phyloP scores from a whole-genome alignment of 2,797 vertebrate species.

The Sebastes paucispinis region DNA sequence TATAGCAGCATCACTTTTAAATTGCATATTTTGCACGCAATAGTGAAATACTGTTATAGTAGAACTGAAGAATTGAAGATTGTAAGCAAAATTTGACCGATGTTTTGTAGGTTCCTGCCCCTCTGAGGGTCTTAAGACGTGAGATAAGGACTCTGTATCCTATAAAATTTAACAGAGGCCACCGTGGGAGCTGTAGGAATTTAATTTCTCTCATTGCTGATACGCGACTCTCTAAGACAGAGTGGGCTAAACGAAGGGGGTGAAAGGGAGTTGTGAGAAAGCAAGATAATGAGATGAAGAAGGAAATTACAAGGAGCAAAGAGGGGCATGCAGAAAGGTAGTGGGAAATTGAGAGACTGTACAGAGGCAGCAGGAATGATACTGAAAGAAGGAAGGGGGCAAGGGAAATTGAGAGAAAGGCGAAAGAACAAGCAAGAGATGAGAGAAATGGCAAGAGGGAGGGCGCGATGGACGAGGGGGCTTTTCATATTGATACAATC shows the following conservation, averaged over 20 bases:
- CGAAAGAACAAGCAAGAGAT: constrained; percentile 42
- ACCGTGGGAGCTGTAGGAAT: constrained; percentile 54
- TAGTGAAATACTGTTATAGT: background rate
- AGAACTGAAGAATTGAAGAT: constrained; percentile 6
- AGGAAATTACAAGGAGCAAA: constrained; percentile 76
- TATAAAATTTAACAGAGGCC: constrained; percentile 60
- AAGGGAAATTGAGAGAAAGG: constrained; percentile 49
- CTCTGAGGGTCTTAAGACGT: constrained; percentile 30
- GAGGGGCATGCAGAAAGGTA: constrained; percentile 56
- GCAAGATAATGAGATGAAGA: constrained; percentile 77
- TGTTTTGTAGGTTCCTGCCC: constrained; percentile 20
- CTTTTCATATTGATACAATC: constrained; percentile 70
- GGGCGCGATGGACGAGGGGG: constrained; percentile 40
- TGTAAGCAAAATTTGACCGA: constrained; percentile 8
- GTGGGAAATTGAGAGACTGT: constrained; percentile 56
- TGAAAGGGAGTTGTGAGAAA: constrained; percentile 55
- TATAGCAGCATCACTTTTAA: background rate
- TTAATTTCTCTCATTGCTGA: constrained; percentile 70
- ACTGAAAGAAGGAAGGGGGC: constrained; percentile 36
- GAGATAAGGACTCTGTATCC: constrained; percentile 53
- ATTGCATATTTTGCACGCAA: background rate
- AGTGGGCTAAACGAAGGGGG: constrained; percentile 56
- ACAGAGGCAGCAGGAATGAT: constrained; percentile 44
- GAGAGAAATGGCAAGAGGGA: constrained; percentile 36
- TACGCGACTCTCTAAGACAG: constrained; percentile 59